Base-by-base conservation (phyloP, 2,113 vertebrate genomes). In the Brachyhypopomus gauderio region DNA sequence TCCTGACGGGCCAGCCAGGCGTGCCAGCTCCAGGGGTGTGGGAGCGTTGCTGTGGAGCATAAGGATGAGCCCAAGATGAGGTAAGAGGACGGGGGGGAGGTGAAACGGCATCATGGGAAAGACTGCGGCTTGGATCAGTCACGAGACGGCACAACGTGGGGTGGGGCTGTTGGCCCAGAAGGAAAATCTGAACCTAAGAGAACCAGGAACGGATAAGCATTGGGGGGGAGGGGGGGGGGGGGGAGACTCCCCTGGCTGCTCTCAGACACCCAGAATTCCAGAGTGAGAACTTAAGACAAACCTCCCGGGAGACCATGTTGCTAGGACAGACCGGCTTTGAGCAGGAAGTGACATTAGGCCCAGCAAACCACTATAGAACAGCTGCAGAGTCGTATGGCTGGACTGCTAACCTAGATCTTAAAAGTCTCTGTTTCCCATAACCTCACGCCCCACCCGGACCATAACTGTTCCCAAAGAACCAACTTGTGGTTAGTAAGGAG, bases 191-290 rank as follows among this genome's bases (percentile, higher is more conserved):
- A 85, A 80, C 83, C 75, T 84, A 81, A 85, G 86, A 86, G 85
- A 84, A 89, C 78, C 81, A 86, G 89, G 87, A 88, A 82, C 87
- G 86, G 82, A 83, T 82, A 85, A 90, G 86, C 83, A 91, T 91
- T 8, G 16, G 90, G 88, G 79, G 88, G 90, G 30, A 3, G 2
- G 30, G 16, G 90, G 88, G 79, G 88, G 90, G 30, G 30, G 2
- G 30, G 2, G 84, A 90, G 82, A 89, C 89, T 86, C 87, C 89
- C 66, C 89, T 90, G 89, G 90, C 92, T 93, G 86, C 88, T 91
- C 90, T 92, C 93, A 93, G 88, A 89, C 88, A 23, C 93, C 90
- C 90, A 92, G 88, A 87, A 93, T 92, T 93, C 90, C 90, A 92
- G 92, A 90, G 91, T 94, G 93, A 92, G 92, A 94, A 93, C 89